Evolutionary conservation across 2,888 invertebrate species (phyloP).

Genomic region (Thymelicus lineola): DNA sequence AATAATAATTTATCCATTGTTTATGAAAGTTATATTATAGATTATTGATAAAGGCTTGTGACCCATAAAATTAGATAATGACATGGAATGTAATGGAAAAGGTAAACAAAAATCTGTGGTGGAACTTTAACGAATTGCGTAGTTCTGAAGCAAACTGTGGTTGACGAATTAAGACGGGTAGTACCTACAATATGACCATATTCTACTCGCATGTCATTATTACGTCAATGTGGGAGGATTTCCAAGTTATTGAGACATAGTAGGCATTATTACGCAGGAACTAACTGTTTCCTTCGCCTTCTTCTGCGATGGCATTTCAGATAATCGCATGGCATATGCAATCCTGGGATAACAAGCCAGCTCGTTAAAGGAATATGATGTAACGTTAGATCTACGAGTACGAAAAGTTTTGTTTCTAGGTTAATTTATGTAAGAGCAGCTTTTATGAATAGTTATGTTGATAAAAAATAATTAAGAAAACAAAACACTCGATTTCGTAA

Average conservation of each 20-base stretch:
- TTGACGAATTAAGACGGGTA: conserved; percentile 11
- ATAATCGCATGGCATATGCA: conserved; percentile 31
- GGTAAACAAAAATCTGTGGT: conserved; percentile 1
- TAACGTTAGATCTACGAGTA: not conserved
- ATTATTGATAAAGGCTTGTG: too few relatives aligned
- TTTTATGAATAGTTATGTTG: too few relatives aligned
- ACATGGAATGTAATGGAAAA: too few relatives aligned
- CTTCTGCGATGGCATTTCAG: conserved; percentile 31
- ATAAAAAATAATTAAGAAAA: too few relatives aligned
- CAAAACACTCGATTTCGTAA: too few relatives aligned
- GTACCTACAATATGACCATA: not conserved
- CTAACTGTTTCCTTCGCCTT: conserved; percentile 26
- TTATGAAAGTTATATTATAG: too few relatives aligned
- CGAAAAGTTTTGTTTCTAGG: too few relatives aligned
- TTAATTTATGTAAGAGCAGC: too few relatives aligned
- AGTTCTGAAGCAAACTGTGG: conserved; percentile 10
- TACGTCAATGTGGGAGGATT: conserved; percentile 27
- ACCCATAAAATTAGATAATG: too few relatives aligned
- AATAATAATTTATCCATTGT: too few relatives aligned
- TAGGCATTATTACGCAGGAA: conserved; percentile 33
- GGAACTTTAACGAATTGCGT: not conserved
- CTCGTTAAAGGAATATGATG: conserved; percentile 17
- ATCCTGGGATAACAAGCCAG: conserved; percentile 30
- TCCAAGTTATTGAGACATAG: conserved; percentile 31
- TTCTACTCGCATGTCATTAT: conserved; percentile 16